Evolutionary conservation across 2,888 invertebrate species (phyloP), one percentile per base, ranked within the genome.

Genomic region (Andrena bicolor): DNA sequence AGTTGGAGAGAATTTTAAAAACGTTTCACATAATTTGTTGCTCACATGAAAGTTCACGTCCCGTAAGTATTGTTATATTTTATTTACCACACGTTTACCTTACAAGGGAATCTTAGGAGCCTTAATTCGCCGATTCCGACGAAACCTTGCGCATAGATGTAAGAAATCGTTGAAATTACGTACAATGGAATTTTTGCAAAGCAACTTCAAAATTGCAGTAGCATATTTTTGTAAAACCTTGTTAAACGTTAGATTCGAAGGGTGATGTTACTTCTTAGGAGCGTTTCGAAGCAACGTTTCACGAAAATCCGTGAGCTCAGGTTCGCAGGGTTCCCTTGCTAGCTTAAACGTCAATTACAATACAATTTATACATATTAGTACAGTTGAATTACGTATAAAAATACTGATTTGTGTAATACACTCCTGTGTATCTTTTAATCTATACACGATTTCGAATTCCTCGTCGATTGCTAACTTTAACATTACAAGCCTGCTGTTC

Each of bases 321-420:
- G 30, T 73, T 58, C 49, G 58, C 32, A 26, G 58, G 80, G 35
- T 64, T 68, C 23, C 28, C 49, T 61, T 51, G 28, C 61, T 63
- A 30, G 28, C 20, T 64, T 0, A 56, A 75, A 60, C 26, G 51
- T 74, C 61, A 68, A 30, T 74, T 83, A 48, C 28, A 66, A 4
- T 23, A 72, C 74, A 70, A 60, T 76, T 80, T 80, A 60, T 64
- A 58, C 56, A 61, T 76, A n/a, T n/a, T n/a, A 70, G 66, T 48
- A 64, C 68, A 66, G 69, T 64, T 35, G 78, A 87, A 81, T 79
- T 82, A 53, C 69, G 73, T 72, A 82, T 77, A 77, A 63, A 79
- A 78, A 80, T 82, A 81, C 65, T 76, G 64, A 80, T 56, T 83
- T 26, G 32, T 28, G 23, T 13, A 60, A 74, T 68, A 75, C 63